Evolutionary conservation across 1,140 invertebrate species (phyloP), one percentile per base, ranked within the genome.

Genomic region (Ruditapes philippinarum): DNA sequence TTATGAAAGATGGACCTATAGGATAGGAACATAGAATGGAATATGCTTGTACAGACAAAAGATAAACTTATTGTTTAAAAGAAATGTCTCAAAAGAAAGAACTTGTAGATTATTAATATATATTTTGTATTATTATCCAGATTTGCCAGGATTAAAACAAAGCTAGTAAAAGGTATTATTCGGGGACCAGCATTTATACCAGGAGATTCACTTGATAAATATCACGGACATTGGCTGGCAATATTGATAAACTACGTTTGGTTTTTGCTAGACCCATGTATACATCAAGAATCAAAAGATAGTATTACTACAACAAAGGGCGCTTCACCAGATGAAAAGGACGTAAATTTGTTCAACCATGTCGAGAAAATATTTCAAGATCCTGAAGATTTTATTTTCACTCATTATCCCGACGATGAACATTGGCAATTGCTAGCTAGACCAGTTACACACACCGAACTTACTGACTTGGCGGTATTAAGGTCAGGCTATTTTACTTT

Each of bases 381-480:
- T 79, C 93, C 94, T 17, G 91, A 94, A 40, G n/a, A 91, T 78
- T 76, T 95, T 12, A 92, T 94, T 33, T 92, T 86, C 73, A 94
- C 92, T n/a, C 94, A 94, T 84, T 91, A 92, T 25, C 94, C 93
- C 17, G 91, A 94, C 57, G 91, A 94, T 11, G 60, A 74, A 1
- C 40, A 91, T 42, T 94, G 94, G 94, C 94, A 95, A 89, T 88
- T 95, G 73, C 86, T 95, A 31, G 57, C 89, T 7, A 89, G 86
- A 25, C 89, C 92, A 0, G 68, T 94, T 17, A 74, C 92, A 0
- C 17, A 90, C 9, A 60, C 81, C 19, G 84, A 93, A 45, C 94
- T 93, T 84, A 80, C 91, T 49, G 82, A 91, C 0, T 87, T 85
- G 22, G 65, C 68, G 19, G 40, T 85, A 7, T 22, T 74, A 14